Base-by-base conservation (phyloP, 1,140 invertebrate genomes). In the Drosophila tristis region DNA sequence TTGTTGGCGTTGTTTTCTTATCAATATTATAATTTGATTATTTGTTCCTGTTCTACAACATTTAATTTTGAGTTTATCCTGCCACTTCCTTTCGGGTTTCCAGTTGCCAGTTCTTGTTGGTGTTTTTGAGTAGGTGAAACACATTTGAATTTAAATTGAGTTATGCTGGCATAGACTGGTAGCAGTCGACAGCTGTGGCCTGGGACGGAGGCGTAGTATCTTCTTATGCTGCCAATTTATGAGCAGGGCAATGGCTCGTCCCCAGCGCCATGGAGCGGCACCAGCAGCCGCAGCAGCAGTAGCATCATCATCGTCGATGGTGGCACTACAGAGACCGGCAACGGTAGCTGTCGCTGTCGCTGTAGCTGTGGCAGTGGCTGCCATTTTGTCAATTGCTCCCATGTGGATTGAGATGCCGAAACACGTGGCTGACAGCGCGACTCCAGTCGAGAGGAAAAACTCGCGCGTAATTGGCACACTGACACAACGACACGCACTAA, bases 381-480 rank as follows among this genome's bases (percentile, higher is more conserved):
- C 82, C 82, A 81, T 89, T 89, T 90, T 89, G 84, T 84, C 84
- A 89, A 89, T 89, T 89, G 84, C 85, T 89, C 84, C 84, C 84
- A 84, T 80, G 84, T 90, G 84, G 67, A 63, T 74, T 86, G 74
- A 71, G 80, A 73, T 80, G 80, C 79, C 84, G 68, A 75, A 87
- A 89, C 80, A 89, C 84, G 84, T 84, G 84, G 63, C 65, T 74
- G 58, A 35, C 51, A 25, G 47, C 35, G 35, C 35, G 35, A 13
- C 35, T 39, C 35, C 35, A 13, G 35, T 39, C 11, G 35, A 11
- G 11, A 39, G 71, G 78, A 86, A 77, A 86, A 80, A 82, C 77
- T 80, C 85, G 73, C 84, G 76, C 79, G 84, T 89, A 89, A 89
- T 89, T 89, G 85, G 84, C 84, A 89, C 84, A 74, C 85, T 84